Evolutionary conservation across 1,140 invertebrate species (phyloP).

Genomic region (Orius insidiosus): DNA sequence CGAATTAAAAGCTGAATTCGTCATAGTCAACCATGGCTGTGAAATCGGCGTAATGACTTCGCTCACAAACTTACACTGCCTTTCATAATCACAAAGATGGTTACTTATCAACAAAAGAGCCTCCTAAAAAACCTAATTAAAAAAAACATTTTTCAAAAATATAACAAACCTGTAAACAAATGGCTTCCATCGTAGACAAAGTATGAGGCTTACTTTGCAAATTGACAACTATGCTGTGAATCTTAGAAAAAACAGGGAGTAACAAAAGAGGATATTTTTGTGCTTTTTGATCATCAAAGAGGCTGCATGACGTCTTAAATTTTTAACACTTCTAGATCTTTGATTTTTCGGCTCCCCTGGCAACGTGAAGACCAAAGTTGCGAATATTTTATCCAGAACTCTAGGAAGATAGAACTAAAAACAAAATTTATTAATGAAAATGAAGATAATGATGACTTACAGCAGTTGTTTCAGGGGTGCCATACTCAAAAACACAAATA

Average conservation of each 20-base stretch:
- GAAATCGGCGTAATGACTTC: constrained; percentile 50
- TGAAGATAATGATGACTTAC: constrained; percentile 14
- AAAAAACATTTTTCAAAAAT: background rate
- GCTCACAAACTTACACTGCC: constrained; percentile 64
- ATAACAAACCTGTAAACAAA: constrained; percentile 40
- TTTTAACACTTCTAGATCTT: constrained; percentile 55
- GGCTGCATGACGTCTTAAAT: constrained; percentile 71
- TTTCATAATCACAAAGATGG: constrained; percentile 73
- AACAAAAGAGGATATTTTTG: constrained; percentile 67
- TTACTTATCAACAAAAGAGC: constrained; percentile 67
- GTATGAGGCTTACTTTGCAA: constrained; percentile 43
- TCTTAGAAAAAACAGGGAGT: constrained; percentile 71
- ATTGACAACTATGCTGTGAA: constrained; percentile 51
- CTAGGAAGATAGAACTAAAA: constrained; percentile 38
- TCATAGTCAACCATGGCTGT: constrained; percentile 40
- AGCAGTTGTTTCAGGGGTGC: constrained; percentile 44
- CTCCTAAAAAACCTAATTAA: constrained; percentile 31
- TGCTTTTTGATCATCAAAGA: constrained; percentile 72
- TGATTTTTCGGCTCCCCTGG: constrained; percentile 41
- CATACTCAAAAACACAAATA: constrained; percentile 79
- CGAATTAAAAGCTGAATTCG: constrained; percentile 34
- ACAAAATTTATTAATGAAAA: constrained; percentile 1
- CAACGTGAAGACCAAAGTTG: constrained; percentile 52
- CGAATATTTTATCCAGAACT: constrained; percentile 75
- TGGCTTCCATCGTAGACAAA: constrained; percentile 68